Base-by-base conservation (phyloP, 2,113 vertebrate genomes). In the Alouatta palliata region DNA sequence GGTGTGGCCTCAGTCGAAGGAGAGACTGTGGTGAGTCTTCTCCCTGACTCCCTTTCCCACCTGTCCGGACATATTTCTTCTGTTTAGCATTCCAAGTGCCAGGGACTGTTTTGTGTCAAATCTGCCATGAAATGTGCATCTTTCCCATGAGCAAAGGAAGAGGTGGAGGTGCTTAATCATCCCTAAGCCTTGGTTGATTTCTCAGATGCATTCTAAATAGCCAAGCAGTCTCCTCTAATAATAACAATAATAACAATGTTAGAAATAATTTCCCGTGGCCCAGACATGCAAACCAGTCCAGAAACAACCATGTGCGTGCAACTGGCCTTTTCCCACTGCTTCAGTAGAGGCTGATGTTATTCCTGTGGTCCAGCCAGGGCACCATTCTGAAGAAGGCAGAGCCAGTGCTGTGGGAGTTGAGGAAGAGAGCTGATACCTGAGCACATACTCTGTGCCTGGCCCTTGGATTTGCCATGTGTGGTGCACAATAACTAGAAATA, bases 251-350 rank as follows among this genome's bases (percentile, higher is more conserved):
- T 35, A 20, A 56, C 20, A 13, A 3, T 8, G 5, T 35, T 43
- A 47, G n/a, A 43, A 43, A 56, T 73, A 52, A 52, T 87, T 95
- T 97, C 95, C 96, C 1, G 16, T 52, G 52, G 52, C 52, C 52
- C 52, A 52, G 94, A 79, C 84, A 76, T 19, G 58, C 56, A 68
- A 61, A 81, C 71, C 2, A 37, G 83, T 96, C 97, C 97, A 97
- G 95, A 96, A 97, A 97, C 88, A 97, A 94, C 97, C 97, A 20
- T 54, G 32, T n/a, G 71, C 91, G 61, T 81, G 68, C 37, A 4
- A 4, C 79, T n/a, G 90, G 88, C 93, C 94, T 91, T 54, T 81
- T 83, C 91, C 83, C 5, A 13, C 47, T 32, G 64, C 95, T 87
- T 85, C 86, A 27, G 30, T 25, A 21, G 83, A 85, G 95, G 71